Evolutionary conservation across 2,888 invertebrate genomes (phyloP).

Genomic region (Chloroclysta siterata): DNA sequence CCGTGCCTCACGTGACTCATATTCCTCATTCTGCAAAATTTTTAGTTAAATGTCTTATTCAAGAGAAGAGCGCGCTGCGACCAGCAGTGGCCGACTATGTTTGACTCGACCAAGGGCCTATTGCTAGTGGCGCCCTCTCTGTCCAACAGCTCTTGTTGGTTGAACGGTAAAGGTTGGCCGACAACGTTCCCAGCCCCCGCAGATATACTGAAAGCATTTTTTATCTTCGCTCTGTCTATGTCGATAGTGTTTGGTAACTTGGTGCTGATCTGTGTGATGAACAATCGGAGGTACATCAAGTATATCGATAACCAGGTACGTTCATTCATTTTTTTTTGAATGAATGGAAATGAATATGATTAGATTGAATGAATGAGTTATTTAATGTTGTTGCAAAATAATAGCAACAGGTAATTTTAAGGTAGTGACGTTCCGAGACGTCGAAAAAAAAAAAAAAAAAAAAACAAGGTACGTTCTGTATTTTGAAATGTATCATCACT

Average conservation of each 20-base stretch:
- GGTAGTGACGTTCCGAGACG: too few species aligned
- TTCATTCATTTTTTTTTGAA: too few species aligned
- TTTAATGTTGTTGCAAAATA: too few species aligned
- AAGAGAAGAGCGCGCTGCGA: slow-evolving; percentile 74
- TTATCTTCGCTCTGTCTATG: slow-evolving; percentile 90
- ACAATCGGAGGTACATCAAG: slow-evolving; percentile 92
- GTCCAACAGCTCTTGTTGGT: slow-evolving; percentile 93
- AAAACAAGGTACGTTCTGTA: too few species aligned
- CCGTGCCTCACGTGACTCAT: slow-evolving; percentile 18
- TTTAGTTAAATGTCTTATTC: slow-evolving; percentile 76
- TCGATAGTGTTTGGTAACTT: slow-evolving; percentile 93
- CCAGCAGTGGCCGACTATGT: slow-evolving; percentile 83
- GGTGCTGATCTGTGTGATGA: slow-evolving; percentile 92
- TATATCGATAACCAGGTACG: slow-evolving; percentile 94
- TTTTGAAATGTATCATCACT: too few species aligned
- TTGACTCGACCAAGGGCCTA: slow-evolving; percentile 88
- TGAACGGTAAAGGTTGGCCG: slow-evolving; percentile 87
- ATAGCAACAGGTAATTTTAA: too few species aligned
- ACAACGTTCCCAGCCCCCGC: slow-evolving; percentile 87
- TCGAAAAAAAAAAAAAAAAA: too few species aligned
- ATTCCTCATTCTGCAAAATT: slow-evolving; percentile 8
- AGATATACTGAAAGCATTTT: slow-evolving; percentile 90
- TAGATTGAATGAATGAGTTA: too few species aligned
- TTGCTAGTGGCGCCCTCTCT: slow-evolving; percentile 91
- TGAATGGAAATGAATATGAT: too few species aligned